These are phyloP conservation scores for Xanthia icteritia DNA, from an alignment of 2,888 invertebrate species.

Conservation along the genomic window DNA sequence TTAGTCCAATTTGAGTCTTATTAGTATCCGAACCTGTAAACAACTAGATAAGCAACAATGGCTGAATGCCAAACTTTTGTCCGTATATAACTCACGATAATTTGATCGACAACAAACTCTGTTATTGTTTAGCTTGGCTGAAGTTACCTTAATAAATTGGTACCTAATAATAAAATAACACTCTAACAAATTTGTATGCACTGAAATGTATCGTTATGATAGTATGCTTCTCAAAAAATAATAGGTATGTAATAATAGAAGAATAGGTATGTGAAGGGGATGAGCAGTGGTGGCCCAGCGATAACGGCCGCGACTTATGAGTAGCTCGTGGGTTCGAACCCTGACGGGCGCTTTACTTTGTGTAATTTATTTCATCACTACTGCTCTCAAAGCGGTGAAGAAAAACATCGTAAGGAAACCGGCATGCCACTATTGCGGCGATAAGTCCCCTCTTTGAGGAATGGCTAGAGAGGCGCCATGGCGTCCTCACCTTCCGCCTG, in stretches of 20 bases:
- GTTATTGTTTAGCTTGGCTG: conserved; percentile 22
- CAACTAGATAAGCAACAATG: conserved; percentile 13
- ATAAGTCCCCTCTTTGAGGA: too few relatives aligned
- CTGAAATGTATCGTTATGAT: background rate
- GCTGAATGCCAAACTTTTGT: conserved; percentile 27
- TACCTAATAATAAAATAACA: conserved; percentile 3
- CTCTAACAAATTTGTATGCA: background rate
- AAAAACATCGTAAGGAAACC: background rate
- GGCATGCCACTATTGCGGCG: too few relatives aligned
- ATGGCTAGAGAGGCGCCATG: too few relatives aligned
- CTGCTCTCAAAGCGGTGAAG: background rate
- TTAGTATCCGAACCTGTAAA: conserved; percentile 10
- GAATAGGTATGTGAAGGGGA: background rate
- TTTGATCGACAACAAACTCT: conserved; percentile 18
- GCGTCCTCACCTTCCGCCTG: too few relatives aligned
- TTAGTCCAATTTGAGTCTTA: conserved; percentile 26
- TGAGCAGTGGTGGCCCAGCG: background rate
- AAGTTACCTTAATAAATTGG: conserved; percentile 1
- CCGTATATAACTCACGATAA: conserved; percentile 26
- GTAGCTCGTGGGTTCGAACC: background rate
- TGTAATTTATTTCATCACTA: background rate
- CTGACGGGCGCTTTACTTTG: background rate
- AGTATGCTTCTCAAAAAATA: background rate
- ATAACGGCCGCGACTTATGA: background rate
- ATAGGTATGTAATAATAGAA: background rate